Conservation (phyloP, 1,140 invertebrate genomes). For the Kradibia gibbosae region DNA sequence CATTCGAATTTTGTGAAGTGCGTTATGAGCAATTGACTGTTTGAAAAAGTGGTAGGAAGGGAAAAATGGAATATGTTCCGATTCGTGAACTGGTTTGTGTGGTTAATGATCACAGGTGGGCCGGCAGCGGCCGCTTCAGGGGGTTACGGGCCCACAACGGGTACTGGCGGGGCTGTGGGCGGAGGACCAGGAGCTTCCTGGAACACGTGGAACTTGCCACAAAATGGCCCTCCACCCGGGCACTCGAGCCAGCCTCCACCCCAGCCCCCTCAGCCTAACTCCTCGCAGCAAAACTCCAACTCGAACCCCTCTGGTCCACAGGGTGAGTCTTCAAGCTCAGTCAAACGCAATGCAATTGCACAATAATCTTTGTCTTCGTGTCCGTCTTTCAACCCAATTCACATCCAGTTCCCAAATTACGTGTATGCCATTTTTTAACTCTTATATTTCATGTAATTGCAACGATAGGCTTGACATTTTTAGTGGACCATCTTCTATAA, state of each 20-base stretch:
- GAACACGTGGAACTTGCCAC: constrained; percentile 76
- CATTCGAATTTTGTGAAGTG: neutral
- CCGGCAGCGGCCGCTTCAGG: constrained; percentile 72
- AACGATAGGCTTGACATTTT: constrained; percentile 42
- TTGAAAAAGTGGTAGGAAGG: constrained; percentile 47
- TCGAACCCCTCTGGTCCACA: constrained; percentile 73
- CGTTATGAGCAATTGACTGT: constrained; percentile 9
- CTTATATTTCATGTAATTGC: constrained; percentile 41
- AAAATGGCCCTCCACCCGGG: constrained; percentile 74
- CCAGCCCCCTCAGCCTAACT: constrained; percentile 73
- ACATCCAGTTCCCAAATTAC: neutral
- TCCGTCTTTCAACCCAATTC: constrained; percentile 13
- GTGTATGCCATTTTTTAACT: constrained; percentile 35
- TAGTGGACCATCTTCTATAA: constrained; percentile 47
- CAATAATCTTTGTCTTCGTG: constrained; percentile 49
- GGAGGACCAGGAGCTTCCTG: constrained; percentile 74
- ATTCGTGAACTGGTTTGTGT: constrained; percentile 65
- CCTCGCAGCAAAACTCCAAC: constrained; percentile 73
- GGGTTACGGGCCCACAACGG: constrained; percentile 72
- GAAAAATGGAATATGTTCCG: constrained; percentile 55
- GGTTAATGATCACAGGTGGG: constrained; percentile 73
- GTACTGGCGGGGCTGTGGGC: constrained; percentile 73
- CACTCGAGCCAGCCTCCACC: constrained; percentile 67
- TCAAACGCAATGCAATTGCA: constrained; percentile 53
- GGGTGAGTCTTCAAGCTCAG: constrained; percentile 71